Evolutionary conservation across 2,797 vertebrate genomes (phyloP), one percentile per base, ranked within the genome.

Genomic region (Cottoperca gobio): DNA sequence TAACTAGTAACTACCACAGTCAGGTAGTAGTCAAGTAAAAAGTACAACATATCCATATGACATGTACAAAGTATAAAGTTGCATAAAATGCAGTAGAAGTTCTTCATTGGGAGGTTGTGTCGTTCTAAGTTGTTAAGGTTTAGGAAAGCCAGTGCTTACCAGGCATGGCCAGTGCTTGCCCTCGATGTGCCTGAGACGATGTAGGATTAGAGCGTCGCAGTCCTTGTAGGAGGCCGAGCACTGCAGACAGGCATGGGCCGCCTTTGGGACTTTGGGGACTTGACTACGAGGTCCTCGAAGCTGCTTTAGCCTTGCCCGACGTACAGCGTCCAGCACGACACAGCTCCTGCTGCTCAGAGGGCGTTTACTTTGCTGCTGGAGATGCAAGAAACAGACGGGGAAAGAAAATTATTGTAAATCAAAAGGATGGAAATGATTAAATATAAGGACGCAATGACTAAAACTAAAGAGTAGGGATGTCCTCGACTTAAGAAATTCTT

Each of bases 141-240:
- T 11, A 46, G 7, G 17, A 14, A 24, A 8, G 33, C 28, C 8
- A 1, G 23, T 37, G 53, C 94, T 91, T 93, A 96, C 95, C 88
- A 84, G 95, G 82, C 95, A 96, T 6, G 94, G 95, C 95, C 95
- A 96, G 90, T 95, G 95, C 79, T 95, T 96, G 54, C 95, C 95
- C 84, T 95, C 92, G 0, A 95, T 88, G 88, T 96, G 95, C 79
- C 94, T 90, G 52, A 96, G 92, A 53, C 88, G 92, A 78, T 96
- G 95, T 92, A 95, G 94, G 77, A 95, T 91, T n/a, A 96, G 93
- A 37, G 93, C 79, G 9, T 95, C 94, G 8, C 95, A 96, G 89
- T 95, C 94, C 77, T 81, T 91, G 88, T 95, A 95, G 58, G 92
- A 62, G 53, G 91, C 69, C 8, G 88, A 35, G 79, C 95, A 96